phyloP scores from a whole-genome alignment of 2,113 vertebrate species.

The Catharus minimus region DNA sequence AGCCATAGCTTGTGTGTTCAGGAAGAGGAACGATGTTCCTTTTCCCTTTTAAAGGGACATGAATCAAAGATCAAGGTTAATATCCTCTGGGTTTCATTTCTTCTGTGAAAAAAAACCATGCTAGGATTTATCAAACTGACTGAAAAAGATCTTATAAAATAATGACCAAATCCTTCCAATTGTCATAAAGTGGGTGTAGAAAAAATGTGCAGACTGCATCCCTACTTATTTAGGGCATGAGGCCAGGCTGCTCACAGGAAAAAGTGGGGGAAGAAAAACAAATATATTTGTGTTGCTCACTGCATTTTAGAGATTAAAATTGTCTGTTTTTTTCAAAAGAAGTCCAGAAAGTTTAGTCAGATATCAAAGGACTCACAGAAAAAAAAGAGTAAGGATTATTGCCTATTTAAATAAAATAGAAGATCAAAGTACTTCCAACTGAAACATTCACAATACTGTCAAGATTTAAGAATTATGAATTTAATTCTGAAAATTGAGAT shows the following conservation, averaged over 20 bases:
- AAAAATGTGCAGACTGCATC: neutral
- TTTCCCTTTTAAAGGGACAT: neutral
- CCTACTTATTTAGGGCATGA: neutral
- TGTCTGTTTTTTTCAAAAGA: neutral
- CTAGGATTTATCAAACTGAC: neutral
- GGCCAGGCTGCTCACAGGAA: neutral
- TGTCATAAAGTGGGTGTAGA: neutral
- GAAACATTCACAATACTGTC: neutral
- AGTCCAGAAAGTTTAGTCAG: neutral
- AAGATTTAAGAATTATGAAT: neutral
- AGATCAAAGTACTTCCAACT: neutral
- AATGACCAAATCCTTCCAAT: neutral
- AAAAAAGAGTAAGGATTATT: neutral
- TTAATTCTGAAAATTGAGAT: neutral
- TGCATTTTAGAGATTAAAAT: neutral
- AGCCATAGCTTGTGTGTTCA: neutral
- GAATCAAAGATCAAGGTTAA: slow-evolving; percentile 47
- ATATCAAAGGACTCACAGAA: neutral
- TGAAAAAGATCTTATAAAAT: neutral
- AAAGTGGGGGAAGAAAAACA: neutral
- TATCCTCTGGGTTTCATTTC: neutral
- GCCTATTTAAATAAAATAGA: neutral
- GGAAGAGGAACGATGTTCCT: neutral
- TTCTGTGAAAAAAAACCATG: neutral
- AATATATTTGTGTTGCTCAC: neutral